phyloP scores from a whole-genome alignment of 2,797 vertebrate genomes.

The Rhinophrynus dorsalis region DNA sequence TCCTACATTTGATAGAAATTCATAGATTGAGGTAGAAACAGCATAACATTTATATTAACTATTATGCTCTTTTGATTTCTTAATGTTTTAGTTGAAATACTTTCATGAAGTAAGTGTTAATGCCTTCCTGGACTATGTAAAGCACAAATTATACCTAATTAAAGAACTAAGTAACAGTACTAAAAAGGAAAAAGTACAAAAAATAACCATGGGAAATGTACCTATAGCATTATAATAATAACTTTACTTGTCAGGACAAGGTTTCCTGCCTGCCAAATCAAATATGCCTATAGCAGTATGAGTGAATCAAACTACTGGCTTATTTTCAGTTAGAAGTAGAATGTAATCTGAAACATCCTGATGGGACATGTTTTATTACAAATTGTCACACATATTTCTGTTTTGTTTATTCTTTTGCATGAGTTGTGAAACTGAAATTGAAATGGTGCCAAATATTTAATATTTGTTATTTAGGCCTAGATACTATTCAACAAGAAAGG shows the following conservation, averaged over 20 bases:
- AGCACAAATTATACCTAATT: constrained; percentile 43
- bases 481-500: no score
- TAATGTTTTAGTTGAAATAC: no score
- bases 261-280: constrained; percentile 54
- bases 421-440: constrained; percentile 39
- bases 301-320: constrained; percentile 51
- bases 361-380: constrained; percentile 27
- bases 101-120: constrained; percentile 1
- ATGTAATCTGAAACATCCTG: constrained; percentile 33
- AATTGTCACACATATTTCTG: constrained; percentile 43
- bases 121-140: constrained; percentile 1
- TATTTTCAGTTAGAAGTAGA: constrained; percentile 42
- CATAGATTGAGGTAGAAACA: no score
- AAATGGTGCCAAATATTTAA: constrained; percentile 17
- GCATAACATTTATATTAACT: no score
- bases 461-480: no score
- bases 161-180: background rate
- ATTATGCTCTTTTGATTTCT: background rate
- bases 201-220: constrained; percentile 55
- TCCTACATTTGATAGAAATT: no score
- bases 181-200: constrained; percentile 32
- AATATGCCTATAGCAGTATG: constrained; percentile 55
- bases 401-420: constrained; percentile 52
- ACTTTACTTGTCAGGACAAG: constrained; percentile 59
- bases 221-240: constrained; percentile 53